Conservation (phyloP, 1,140 invertebrate genomes). For the Drosophila navojoa region DNA sequence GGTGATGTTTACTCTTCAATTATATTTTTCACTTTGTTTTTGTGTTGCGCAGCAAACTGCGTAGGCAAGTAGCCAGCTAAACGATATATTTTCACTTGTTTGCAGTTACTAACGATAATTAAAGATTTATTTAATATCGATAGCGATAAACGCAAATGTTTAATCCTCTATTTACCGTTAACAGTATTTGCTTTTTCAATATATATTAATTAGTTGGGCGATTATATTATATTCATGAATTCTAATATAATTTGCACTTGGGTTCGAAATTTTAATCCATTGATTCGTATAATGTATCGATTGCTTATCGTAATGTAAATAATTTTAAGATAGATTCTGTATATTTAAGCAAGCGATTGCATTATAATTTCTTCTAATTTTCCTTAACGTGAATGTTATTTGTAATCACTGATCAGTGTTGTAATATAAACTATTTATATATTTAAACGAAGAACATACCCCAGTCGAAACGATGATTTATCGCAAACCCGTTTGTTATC, state of each 20-base stretch:
- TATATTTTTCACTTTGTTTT: conserved; percentile 49
- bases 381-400: neutral
- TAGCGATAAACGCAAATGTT: neutral
- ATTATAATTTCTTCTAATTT: neutral
- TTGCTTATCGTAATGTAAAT: neutral
- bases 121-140: conserved; percentile 1
- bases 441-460: neutral
- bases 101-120: neutral
- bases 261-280: no score
- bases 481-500: conserved; percentile 5
- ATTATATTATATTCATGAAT: no score
- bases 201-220: no score
- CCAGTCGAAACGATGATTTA: neutral
- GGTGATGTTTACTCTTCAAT: conserved; percentile 46
- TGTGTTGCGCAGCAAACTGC: conserved; percentile 24
- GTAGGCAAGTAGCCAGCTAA: conserved; percentile 19
- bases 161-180: no score
- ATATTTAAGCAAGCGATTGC: neutral
- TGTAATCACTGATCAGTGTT: no score
- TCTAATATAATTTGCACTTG: no score
- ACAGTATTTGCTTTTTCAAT: no score
- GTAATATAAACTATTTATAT: neutral
- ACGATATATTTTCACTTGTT: conserved; percentile 10
- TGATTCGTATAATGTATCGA: neutral
- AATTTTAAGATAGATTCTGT: neutral